Percentiles rank a stretch among this genome's conserved stretches.
These are phyloP conservation scores for Heterocephalus glaber DNA, from an alignment of 2,113 vertebrate species.

Conservation along the genomic window DNA sequence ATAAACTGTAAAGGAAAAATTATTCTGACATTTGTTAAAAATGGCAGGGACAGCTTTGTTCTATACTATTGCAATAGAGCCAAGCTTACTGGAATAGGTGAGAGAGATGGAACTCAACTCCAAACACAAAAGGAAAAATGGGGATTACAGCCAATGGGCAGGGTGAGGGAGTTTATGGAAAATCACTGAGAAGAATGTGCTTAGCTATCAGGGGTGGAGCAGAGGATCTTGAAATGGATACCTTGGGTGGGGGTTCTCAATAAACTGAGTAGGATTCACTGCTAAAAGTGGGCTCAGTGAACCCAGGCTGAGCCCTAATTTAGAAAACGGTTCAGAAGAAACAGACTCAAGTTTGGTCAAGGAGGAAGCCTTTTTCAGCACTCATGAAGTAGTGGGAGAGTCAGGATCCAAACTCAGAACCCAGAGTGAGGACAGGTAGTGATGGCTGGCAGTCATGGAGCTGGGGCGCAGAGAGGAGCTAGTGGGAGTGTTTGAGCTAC, in stretches of 20 bases:
- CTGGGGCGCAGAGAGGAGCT: background rate
- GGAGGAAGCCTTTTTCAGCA: background rate
- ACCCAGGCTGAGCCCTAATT: background rate
- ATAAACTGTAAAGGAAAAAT: background rate
- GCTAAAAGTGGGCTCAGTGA: background rate
- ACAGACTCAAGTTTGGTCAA: background rate
- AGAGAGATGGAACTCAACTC: background rate
- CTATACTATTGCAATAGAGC: background rate
- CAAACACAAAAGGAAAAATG: background rate
- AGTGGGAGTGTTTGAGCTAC: background rate
- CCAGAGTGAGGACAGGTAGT: background rate
- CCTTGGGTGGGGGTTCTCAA: background rate
- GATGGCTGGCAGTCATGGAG: fast-evolving
- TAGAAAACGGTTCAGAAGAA: background rate
- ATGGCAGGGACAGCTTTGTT: background rate
- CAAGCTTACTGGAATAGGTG: background rate
- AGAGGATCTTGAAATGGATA: background rate
- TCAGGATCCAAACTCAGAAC: background rate
- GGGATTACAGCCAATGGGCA: background rate
- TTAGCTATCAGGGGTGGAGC: background rate
- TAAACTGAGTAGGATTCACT: background rate
- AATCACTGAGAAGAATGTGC: background rate
- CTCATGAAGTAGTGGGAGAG: background rate
- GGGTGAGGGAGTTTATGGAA: background rate
- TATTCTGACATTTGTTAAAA: background rate